These are phyloP conservation scores for Syrphus vitripennis DNA, from an alignment of 2,888 invertebrate species.

Conservation along the genomic window DNA sequence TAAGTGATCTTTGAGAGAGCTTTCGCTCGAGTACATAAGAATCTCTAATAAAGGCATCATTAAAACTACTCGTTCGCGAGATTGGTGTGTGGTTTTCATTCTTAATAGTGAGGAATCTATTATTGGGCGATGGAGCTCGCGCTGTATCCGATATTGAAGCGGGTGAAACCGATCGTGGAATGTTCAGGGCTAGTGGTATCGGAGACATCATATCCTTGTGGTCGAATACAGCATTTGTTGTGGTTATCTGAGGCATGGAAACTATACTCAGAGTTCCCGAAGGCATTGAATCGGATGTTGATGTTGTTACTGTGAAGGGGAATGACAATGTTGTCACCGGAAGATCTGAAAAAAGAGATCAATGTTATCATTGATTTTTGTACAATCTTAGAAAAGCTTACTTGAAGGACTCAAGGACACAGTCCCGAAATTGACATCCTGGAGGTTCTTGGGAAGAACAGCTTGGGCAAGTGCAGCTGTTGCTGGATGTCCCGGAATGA, in stretches of 20 bases:
- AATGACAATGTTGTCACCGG: slow-evolving; percentile 79
- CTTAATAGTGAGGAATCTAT: slow-evolving; percentile 76
- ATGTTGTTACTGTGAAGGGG: slow-evolving; percentile 78
- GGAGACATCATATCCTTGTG: slow-evolving; percentile 75
- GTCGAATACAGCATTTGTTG: slow-evolving; percentile 75
- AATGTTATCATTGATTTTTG: not conserved
- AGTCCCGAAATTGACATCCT: slow-evolving; percentile 72
- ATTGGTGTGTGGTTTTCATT: slow-evolving; percentile 75
- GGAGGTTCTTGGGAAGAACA: slow-evolving; percentile 83
- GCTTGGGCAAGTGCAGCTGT: slow-evolving; percentile 91
- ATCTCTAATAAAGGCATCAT: slow-evolving; percentile 75
- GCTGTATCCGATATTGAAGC: slow-evolving; percentile 76
- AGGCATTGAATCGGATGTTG: slow-evolving; percentile 76
- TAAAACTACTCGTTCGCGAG: slow-evolving; percentile 79
- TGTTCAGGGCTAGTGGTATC: slow-evolving; percentile 78
- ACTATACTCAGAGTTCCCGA: slow-evolving; percentile 78
- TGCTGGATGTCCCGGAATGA: slow-evolving; percentile 88
- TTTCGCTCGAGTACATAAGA: slow-evolving; percentile 75
- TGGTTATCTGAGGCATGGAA: slow-evolving; percentile 77
- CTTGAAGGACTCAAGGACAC: slow-evolving; percentile 51
- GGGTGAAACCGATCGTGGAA: slow-evolving; percentile 76
- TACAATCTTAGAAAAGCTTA: not conserved
- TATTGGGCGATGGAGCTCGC: slow-evolving; percentile 66
- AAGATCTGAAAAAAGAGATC: slow-evolving; percentile 11
- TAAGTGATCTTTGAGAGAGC: slow-evolving; percentile 74